Evolutionary conservation across 2,797 vertebrate species (phyloP).

Genomic region (Mionectes olivaceus): DNA sequence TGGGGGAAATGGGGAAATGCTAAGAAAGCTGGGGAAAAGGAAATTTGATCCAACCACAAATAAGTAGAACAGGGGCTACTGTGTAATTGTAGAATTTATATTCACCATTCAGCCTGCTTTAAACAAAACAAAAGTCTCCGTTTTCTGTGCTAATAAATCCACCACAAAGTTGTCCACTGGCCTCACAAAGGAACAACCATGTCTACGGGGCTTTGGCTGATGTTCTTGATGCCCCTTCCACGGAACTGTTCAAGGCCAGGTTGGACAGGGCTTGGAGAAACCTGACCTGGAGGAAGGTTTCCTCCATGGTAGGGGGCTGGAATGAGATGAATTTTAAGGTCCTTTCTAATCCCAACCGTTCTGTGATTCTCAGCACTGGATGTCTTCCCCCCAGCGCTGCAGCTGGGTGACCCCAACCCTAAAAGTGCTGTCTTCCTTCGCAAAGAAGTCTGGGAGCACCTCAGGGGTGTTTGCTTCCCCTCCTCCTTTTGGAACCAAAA

Average conservation of each 20-base stretch:
- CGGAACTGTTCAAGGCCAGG: accelerated
- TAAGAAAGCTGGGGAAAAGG: not conserved
- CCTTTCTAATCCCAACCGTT: not conserved
- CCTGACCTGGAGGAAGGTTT: not conserved
- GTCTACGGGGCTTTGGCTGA: not conserved
- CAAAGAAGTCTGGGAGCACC: accelerated
- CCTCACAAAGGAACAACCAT: accelerated
- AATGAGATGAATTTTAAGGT: not conserved
- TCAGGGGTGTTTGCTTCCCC: not conserved
- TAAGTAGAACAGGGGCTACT: not conserved
- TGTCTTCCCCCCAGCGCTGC: not conserved
- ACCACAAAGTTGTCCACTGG: too few species aligned
- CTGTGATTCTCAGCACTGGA: accelerated
- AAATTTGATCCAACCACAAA: not conserved
- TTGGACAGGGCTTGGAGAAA: accelerated
- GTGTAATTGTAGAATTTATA: not conserved
- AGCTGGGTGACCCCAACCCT: too few species aligned
- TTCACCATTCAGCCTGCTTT: not conserved
- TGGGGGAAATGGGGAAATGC: not conserved
- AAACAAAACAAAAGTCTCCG: not conserved
- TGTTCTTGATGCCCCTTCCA: not conserved
- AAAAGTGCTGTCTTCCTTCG: not conserved
- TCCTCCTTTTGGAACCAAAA: not conserved
- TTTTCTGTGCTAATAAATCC: not conserved
- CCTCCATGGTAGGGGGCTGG: not conserved